A percentile compares a stretch with the other conserved stretches of the same genome.
Conservation (phyloP, 2,888 invertebrate species). For the Acanthoscelides obtectus region DNA sequence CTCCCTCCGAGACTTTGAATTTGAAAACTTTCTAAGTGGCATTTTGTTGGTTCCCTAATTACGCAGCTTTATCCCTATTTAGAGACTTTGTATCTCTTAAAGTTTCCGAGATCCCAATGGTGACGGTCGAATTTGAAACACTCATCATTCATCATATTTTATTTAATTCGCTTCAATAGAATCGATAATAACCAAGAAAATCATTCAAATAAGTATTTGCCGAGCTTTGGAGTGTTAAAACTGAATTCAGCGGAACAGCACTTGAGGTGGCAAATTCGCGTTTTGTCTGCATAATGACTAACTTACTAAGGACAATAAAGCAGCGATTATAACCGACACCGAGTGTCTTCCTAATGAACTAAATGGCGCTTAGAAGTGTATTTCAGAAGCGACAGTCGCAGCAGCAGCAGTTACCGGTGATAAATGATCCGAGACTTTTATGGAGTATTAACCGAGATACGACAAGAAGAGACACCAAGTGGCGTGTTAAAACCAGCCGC, state of each 20-base stretch:
- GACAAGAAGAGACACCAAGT: not conserved
- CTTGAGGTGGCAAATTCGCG: not conserved
- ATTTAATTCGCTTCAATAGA: too few relatives aligned
- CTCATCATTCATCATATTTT: too few relatives aligned
- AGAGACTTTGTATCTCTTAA: too few relatives aligned
- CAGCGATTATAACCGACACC: not conserved
- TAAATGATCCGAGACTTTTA: not conserved
- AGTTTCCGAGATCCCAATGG: too few relatives aligned
- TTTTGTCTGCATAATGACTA: not conserved
- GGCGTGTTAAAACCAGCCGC: not conserved
- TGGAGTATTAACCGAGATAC: not conserved
- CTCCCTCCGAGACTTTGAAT: too few relatives aligned
- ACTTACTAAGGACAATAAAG: not conserved
- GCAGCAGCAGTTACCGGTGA: not conserved
- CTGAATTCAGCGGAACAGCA: not conserved
- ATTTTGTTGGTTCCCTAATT: too few relatives aligned
- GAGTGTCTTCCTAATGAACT: not conserved
- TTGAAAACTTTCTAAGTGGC: too few relatives aligned
- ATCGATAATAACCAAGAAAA: too few relatives aligned
- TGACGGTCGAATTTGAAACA: too few relatives aligned
- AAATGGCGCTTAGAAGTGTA: not conserved
- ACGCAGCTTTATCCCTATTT: too few relatives aligned
- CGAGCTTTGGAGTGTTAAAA: too few relatives aligned
- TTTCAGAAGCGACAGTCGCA: not conserved
- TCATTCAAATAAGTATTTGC: too few relatives aligned